Percentiles rank a stretch among this genome's conserved stretches.
These are phyloP conservation scores for Calliopsis andreniformis DNA, from an alignment of 1,140 invertebrate species.

Conservation along the genomic window DNA sequence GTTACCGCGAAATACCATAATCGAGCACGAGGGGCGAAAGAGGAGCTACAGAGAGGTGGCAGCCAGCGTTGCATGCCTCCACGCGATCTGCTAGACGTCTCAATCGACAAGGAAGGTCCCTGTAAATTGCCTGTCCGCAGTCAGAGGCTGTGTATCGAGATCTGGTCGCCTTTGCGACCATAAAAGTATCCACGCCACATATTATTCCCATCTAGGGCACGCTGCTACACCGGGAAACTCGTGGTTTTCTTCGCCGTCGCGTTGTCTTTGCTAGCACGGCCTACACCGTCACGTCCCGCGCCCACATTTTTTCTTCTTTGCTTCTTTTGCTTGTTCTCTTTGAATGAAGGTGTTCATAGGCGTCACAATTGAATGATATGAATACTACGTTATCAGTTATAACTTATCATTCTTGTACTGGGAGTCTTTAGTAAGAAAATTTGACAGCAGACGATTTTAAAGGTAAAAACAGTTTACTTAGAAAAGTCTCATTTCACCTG, in stretches of 20 bases:
- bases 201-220: constrained; percentile 50
- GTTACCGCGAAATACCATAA: constrained; percentile 31
- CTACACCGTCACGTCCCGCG: neutral
- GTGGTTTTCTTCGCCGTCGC: constrained; percentile 18
- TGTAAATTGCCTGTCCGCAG: constrained; percentile 48
- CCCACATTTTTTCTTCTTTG: neutral
- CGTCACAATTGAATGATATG: too few relatives aligned
- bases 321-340: neutral
- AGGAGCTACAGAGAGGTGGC: constrained; percentile 35
- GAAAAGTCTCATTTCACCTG: too few relatives aligned
- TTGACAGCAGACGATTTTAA: too few relatives aligned
- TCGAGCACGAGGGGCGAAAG: constrained; percentile 37
- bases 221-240: constrained; percentile 26
- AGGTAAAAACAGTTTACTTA: too few relatives aligned
- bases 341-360: constrained; percentile 7
- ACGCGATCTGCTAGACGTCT: constrained; percentile 70
- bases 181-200: constrained; percentile 47
- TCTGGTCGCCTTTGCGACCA: constrained; percentile 34
- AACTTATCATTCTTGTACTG: too few relatives aligned
- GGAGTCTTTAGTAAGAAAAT: too few relatives aligned
- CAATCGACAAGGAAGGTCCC: constrained; percentile 62
- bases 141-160: constrained; percentile 1
- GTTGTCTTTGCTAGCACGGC: constrained; percentile 5
- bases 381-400: too few relatives aligned
- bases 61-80: constrained; percentile 65